Base-by-base conservation (phyloP, 2,888 invertebrate species). In the Scotopteryx bipunctaria region DNA sequence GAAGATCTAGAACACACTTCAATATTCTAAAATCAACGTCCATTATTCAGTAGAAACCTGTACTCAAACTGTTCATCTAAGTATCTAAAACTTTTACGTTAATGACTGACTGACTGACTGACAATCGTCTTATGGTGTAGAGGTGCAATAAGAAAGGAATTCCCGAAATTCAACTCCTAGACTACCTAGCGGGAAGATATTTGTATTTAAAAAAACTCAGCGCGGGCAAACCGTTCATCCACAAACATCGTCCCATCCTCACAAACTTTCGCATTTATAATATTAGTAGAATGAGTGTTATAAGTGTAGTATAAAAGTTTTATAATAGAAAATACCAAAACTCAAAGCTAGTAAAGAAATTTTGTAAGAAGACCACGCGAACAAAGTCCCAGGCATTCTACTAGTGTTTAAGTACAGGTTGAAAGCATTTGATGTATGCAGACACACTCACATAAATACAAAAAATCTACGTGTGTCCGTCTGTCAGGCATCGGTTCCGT, bases 401-500 rank as follows among this genome's bases (percentile, higher is more conserved):
- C 27, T 40, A 15, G 23, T 41, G 15, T 32, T 31, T 23, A 21
- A 17, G 21, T 32, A 14, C 32, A 15, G 29, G 31, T 44, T 40
- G 11, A 37, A 45, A 52, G 44, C 31, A 43, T 44, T 45, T 57
- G 57, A 61, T 61, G 46, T 54, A 63, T 63, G 61, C 61, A 51
- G 54, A 52, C 54, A 49, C 37, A 60, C 51, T 55, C 59, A 42
- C 57, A 61, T 63, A 63, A 56, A 63, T 56, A 61, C 56, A 63
- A 63, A 63, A 63, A 63, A 63, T 61, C 53, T 53, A 49, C 59
- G 57, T 57, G 59, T 59, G 59, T 61, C 63, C 46, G 57, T 29
- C 32, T 45, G 53, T 48, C 51, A 55, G 51, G 58, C 54, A 53
- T 56, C 38, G 35, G 58, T 49, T 51, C 55, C 57, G 60, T 48